phyloP scores from a whole-genome alignment of 2,113 vertebrate genomes.

The Dasyornis broadbenti region DNA sequence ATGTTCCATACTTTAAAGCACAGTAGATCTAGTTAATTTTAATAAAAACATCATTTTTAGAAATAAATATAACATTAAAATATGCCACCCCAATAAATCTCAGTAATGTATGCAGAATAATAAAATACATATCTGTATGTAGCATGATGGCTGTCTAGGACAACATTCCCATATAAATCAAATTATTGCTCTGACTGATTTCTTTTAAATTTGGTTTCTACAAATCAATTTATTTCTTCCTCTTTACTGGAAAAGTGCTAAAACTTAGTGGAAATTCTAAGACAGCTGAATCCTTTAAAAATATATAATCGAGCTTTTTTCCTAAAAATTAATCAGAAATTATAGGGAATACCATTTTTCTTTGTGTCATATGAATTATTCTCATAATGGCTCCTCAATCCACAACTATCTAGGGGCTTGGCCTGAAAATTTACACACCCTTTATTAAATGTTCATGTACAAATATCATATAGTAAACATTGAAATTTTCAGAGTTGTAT shows the following conservation, averaged over 20 bases:
- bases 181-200: background rate
- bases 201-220: background rate
- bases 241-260: background rate
- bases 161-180: background rate
- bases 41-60: slow-evolving; percentile 55
- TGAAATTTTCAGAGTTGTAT: background rate
- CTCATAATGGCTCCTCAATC: background rate
- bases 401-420: background rate
- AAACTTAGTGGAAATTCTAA: background rate
- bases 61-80: slow-evolving; percentile 61
- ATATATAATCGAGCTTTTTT: background rate
- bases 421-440: background rate
- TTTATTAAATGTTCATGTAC: background rate
- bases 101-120: slow-evolving; percentile 45
- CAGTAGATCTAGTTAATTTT: slow-evolving; percentile 59
- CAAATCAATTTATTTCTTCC: background rate
- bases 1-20: slow-evolving; percentile 59
- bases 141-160: slow-evolving; percentile 18
- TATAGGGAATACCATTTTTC: background rate
- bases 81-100: slow-evolving; percentile 48
- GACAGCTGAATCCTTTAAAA: background rate
- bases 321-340: background rate
- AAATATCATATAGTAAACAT: background rate
- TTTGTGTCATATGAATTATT: background rate
- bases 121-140: slow-evolving; percentile 30